Percentiles rank a stretch among this genome's conserved stretches.
phyloP scores from a whole-genome alignment of 1,140 invertebrate genomes.

The Telenomus remus region DNA sequence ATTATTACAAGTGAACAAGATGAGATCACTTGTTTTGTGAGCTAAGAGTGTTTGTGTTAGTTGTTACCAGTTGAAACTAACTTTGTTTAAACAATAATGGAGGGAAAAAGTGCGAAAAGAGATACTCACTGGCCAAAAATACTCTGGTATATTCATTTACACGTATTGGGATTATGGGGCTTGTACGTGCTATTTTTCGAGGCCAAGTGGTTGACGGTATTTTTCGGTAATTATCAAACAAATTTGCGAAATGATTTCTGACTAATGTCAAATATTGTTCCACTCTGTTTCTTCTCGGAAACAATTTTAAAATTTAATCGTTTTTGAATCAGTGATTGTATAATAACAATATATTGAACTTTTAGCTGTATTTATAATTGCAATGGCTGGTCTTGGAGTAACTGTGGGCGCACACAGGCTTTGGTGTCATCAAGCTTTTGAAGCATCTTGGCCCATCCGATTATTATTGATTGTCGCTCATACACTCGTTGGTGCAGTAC shows the following conservation, averaged over 20 bases:
- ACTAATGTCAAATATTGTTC: too few relatives aligned
- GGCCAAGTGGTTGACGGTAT: conserved; percentile 12
- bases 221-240: conserved; percentile 25
- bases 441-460: conserved; percentile 82
- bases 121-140: conserved; percentile 30
- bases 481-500: conserved; percentile 88
- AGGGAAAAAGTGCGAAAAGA: conserved; percentile 8
- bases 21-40: too few relatives aligned
- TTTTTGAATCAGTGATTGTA: too few relatives aligned
- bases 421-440: conserved; percentile 92
- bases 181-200: conserved; percentile 9
- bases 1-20: too few relatives aligned
- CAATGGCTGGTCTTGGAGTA: conserved; percentile 81
- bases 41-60: conserved; percentile 12
- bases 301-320: too few relatives aligned
- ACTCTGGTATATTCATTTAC: conserved; percentile 38
- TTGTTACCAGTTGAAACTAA: conserved; percentile 1
- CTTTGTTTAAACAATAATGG: conserved; percentile 7
- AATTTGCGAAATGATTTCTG: too few relatives aligned
- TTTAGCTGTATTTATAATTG: conserved; percentile 78
- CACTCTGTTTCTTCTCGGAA: too few relatives aligned
- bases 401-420: conserved; percentile 92
- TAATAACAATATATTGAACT: not conserved
- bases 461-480: conserved; percentile 87
- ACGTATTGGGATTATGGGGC: conserved; percentile 22